Conservation (phyloP, 1,140 invertebrate species). For the Drosophila melanogaster region DNA sequence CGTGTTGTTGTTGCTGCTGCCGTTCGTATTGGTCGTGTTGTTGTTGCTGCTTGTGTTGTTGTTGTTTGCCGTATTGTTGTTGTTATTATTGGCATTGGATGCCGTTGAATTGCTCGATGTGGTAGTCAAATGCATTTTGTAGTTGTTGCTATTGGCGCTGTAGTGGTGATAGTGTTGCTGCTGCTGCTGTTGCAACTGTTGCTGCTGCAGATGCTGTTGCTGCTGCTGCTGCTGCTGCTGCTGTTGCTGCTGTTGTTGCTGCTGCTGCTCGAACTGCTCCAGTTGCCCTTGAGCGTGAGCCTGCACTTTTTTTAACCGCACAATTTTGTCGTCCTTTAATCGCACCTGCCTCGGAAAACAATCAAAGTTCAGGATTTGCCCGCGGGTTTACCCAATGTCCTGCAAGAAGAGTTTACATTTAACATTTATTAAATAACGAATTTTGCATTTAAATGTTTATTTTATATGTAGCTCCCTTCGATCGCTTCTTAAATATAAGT, state of each 20-base stretch:
- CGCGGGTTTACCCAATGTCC: neutral
- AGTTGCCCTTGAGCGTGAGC: conserved; percentile 78
- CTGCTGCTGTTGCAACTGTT: conserved; percentile 10
- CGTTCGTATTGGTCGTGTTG: conserved; percentile 55
- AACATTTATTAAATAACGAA: neutral
- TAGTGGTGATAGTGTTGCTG: conserved; percentile 29
- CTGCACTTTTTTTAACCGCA: conserved; percentile 77
- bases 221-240: conserved; percentile 28
- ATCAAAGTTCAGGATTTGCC: neutral
- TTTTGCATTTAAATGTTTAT: neutral
- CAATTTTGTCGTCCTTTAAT: conserved; percentile 71
- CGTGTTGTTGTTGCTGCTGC: conserved; percentile 52
- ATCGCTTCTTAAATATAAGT: no score
- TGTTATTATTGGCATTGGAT: conserved; percentile 70
- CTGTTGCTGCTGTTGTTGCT: conserved; percentile 29
- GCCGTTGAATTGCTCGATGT: conserved; percentile 68
- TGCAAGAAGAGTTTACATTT: conserved; percentile 5
- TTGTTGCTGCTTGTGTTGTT: conserved; percentile 36
- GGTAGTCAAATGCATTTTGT: conserved; percentile 76
- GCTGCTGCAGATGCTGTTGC: conserved; percentile 37
- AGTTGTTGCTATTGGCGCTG: conserved; percentile 41
- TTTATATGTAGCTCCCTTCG: no score
- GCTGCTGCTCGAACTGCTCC: conserved; percentile 74
- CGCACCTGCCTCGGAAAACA: conserved; percentile 13
- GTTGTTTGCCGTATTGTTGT: conserved; percentile 44